Conservation (phyloP, 2,888 invertebrate species). For the Pycnomerus fuliginosus region DNA sequence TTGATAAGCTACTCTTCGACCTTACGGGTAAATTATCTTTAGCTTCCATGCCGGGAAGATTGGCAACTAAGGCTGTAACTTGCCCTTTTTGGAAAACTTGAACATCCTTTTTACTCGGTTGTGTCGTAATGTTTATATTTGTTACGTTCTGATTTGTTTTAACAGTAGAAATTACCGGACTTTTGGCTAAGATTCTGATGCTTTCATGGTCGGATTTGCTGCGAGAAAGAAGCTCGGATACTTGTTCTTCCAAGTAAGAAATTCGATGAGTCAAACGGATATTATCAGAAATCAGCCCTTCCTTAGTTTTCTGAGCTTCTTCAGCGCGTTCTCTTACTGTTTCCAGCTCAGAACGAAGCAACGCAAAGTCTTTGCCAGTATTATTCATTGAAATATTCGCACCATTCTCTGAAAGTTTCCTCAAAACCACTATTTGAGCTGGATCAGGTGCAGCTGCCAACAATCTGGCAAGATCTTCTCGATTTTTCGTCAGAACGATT, state of each 20-base stretch:
- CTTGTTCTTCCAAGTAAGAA: constrained; percentile 87
- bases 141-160: constrained; percentile 67
- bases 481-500: constrained; percentile 65
- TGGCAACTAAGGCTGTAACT: constrained; percentile 71
- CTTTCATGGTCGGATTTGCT: constrained; percentile 42
- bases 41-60: constrained; percentile 60
- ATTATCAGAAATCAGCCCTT: constrained; percentile 72
- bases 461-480: constrained; percentile 71
- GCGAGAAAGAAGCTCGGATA: constrained; percentile 57
- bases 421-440: constrained; percentile 64
- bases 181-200: constrained; percentile 38
- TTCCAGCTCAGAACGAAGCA: constrained; percentile 61
- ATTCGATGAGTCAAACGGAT: constrained; percentile 83
- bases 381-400: constrained; percentile 26
- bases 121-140: constrained; percentile 69
- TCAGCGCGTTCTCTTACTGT: constrained; percentile 62
- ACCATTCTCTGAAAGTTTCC: constrained; percentile 47
- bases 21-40: constrained; percentile 53
- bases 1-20: constrained; percentile 56
- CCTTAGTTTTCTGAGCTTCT: constrained; percentile 64
- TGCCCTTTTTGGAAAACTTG: constrained; percentile 77
- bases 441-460: constrained; percentile 62
- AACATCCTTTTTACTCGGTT: constrained; percentile 54
- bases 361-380: constrained; percentile 55
- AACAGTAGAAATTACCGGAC: constrained; percentile 52